Conservation (phyloP, 2,888 invertebrate species). For the Drosophila histrio region DNA sequence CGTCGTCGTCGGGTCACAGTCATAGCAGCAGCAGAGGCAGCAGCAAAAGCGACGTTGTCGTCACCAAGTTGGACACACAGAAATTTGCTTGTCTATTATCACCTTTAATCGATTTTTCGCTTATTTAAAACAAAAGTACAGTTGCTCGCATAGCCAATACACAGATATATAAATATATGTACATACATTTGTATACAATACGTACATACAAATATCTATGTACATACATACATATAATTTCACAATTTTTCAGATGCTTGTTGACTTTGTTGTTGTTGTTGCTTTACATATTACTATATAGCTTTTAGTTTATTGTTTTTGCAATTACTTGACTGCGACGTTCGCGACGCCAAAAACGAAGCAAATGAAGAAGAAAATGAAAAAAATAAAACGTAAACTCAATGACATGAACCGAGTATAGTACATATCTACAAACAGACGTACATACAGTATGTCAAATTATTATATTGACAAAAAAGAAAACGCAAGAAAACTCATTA, state of each 20-base stretch:
- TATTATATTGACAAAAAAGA: too few relatives aligned
- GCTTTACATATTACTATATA: constrained; percentile 75
- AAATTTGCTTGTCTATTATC: constrained; percentile 81
- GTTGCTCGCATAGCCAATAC: constrained; percentile 59
- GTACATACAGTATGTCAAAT: constrained; percentile 11
- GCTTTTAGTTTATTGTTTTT: constrained; percentile 79
- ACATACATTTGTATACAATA: constrained; percentile 2
- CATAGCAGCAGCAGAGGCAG: constrained; percentile 7
- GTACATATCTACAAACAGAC: constrained; percentile 13
- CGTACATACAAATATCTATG: neutral
- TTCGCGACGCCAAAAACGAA: constrained; percentile 50
- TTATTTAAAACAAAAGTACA: constrained; percentile 80
- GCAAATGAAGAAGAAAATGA: constrained; percentile 45
- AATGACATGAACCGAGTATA: constrained; percentile 55
- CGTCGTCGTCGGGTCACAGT: constrained; percentile 51
- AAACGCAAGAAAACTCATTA: too few relatives aligned
- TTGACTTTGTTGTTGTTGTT: constrained; percentile 26
- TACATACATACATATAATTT: constrained; percentile 57
- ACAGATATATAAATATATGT: constrained; percentile 15
- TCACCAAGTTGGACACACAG: constrained; percentile 74
- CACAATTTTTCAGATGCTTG: constrained; percentile 70
- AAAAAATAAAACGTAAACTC: constrained; percentile 53
- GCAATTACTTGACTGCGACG: constrained; percentile 68
- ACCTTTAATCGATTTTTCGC: constrained; percentile 81
- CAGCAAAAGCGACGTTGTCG: constrained; percentile 44